A percentile compares a stretch with the other conserved stretches of the same genome.
These are phyloP conservation scores for Euura lappo DNA, from an alignment of 1,140 invertebrate genomes.

Conservation along the genomic window DNA sequence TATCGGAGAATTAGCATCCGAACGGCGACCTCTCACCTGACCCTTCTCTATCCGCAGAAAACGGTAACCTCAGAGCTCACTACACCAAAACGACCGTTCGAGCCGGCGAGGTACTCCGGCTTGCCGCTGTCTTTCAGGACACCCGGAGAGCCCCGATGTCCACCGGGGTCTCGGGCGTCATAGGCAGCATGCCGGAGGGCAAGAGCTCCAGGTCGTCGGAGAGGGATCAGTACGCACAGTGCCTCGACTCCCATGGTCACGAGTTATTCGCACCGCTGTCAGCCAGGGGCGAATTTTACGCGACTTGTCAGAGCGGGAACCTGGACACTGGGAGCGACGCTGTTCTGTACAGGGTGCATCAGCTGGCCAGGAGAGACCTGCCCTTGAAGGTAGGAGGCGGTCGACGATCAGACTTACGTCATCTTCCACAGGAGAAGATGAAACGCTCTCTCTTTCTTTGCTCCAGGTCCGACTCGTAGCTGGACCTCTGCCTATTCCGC, in stretches of 20 bases:
- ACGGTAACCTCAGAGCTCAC: slow-evolving; percentile 54
- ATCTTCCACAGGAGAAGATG: background rate
- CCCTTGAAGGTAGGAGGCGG: slow-evolving; percentile 46
- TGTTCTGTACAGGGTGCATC: slow-evolving; percentile 54
- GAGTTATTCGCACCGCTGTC: slow-evolving; percentile 54
- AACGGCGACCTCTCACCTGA: background rate
- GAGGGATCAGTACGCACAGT: slow-evolving; percentile 60
- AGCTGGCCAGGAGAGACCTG: slow-evolving; percentile 53
- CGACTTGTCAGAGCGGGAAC: slow-evolving; percentile 55
- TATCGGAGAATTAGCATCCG: background rate
- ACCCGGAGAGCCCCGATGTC: slow-evolving; percentile 47
- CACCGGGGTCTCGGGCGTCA: slow-evolving; percentile 41
- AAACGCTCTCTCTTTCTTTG: background rate
- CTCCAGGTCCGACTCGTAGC: slow-evolving; percentile 53
- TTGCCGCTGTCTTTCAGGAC: slow-evolving; percentile 60
- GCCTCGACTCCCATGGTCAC: slow-evolving; percentile 56
- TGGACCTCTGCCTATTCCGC: slow-evolving; percentile 51
- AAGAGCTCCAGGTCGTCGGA: slow-evolving; percentile 56
- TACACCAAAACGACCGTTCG: slow-evolving; percentile 58
- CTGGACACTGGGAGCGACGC: slow-evolving; percentile 56
- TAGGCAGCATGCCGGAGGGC: slow-evolving; percentile 41
- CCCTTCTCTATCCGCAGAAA: slow-evolving; percentile 42
- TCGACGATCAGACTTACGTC: background rate
- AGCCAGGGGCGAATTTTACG: slow-evolving; percentile 54
- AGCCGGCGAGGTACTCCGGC: slow-evolving; percentile 55